A percentile compares a stretch with the other conserved stretches of the same genome.
Conservation (phyloP, 2,113 vertebrate species). For the Amphilophus citrinellus region DNA sequence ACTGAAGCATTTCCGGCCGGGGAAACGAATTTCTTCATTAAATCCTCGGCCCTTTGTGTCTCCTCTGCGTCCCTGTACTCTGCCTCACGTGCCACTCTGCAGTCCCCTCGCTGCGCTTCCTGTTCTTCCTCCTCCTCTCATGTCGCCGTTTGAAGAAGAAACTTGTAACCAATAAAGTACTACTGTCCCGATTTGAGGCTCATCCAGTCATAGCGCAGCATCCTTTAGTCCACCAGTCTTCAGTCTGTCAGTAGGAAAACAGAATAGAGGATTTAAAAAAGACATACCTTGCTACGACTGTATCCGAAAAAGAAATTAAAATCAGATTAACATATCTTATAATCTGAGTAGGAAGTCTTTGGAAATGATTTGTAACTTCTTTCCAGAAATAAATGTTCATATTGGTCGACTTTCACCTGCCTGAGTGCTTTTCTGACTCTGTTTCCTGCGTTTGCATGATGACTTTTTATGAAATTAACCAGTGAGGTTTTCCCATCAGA, state of each 20-base stretch:
- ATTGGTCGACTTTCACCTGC: constrained; percentile 74
- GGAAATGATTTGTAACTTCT: constrained; percentile 85
- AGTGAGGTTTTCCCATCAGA: neutral
- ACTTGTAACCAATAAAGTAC: constrained; percentile 52
- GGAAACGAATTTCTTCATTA: neutral
- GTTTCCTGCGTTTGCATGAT: neutral
- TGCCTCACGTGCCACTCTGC: constrained; percentile 51
- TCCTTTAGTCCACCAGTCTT: constrained; percentile 66
- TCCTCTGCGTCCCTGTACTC: neutral
- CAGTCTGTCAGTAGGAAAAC: constrained; percentile 71
- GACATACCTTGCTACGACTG: constrained; percentile 72
- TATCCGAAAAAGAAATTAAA: constrained; percentile 65
- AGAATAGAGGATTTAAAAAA: constrained; percentile 65
- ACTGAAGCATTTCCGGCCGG: neutral
- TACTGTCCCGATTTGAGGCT: constrained; percentile 52
- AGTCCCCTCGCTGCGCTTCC: constrained; percentile 22
- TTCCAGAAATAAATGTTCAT: constrained; percentile 87
- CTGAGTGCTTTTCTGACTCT: constrained; percentile 16
- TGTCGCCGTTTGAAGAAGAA: constrained; percentile 65
- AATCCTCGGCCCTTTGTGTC: neutral
- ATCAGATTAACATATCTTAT: constrained; percentile 71
- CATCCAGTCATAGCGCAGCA: constrained; percentile 61
- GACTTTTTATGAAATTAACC: no score
- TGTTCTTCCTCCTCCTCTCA: constrained; percentile 25
- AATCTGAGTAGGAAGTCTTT: constrained; percentile 82